Evolutionary conservation across 2,113 vertebrate genomes (phyloP).

Genomic region (Oenanthe melanoleuca): DNA sequence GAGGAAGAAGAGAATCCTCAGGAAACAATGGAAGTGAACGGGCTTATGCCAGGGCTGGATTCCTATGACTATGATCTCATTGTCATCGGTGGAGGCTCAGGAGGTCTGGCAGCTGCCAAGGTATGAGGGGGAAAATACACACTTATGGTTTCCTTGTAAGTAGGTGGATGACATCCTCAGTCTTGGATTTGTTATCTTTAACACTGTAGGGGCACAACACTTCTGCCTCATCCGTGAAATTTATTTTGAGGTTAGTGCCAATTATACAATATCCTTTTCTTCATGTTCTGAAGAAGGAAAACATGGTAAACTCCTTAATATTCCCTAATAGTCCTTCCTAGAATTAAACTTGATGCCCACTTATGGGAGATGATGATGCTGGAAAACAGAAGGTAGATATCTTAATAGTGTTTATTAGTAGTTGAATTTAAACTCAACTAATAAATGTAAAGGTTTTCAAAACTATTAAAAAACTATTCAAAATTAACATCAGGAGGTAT

Average conservation of each 20-base stretch:
- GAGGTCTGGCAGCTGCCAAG: conserved; percentile 84
- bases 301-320: neutral
- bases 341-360: neutral
- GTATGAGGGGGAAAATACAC: conserved; percentile 43
- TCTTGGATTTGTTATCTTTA: neutral
- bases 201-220: neutral
- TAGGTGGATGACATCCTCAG: neutral
- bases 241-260: neutral
- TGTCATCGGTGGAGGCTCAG: conserved; percentile 83
- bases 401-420: neutral
- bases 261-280: neutral
- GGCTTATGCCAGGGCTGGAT: accelerated
- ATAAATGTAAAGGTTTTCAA: neutral
- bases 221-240: neutral
- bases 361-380: neutral
- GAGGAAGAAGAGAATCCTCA: conserved; percentile 54
- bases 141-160: neutral
- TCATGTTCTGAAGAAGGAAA: neutral
- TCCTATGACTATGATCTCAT: conserved; percentile 83
- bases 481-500: neutral
- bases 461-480: neutral
- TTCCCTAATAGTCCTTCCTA: neutral
- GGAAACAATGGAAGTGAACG: conserved; percentile 47
- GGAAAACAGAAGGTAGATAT: neutral
- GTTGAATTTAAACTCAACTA: neutral